phyloP scores from a whole-genome alignment of 1,140 invertebrate genomes.

The Paracyclopina nana region DNA sequence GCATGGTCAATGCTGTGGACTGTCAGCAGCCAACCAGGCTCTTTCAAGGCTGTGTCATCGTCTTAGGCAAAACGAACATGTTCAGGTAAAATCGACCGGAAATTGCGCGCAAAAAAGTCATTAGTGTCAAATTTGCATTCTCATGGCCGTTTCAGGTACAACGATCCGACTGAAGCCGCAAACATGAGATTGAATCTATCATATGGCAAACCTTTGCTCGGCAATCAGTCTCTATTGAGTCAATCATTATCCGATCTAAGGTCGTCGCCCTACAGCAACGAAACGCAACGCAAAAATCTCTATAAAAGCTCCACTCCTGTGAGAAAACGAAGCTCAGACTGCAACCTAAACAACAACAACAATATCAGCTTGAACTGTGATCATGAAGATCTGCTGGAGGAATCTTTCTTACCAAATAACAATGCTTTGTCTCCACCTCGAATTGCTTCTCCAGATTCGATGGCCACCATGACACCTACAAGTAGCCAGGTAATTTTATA shows the following conservation, averaged over 20 bases:
- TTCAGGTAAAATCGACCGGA: no score
- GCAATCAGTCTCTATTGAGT: background rate
- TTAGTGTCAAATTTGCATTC: no score
- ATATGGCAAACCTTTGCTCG: no score
- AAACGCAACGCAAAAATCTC: no score
- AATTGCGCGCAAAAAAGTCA: no score
- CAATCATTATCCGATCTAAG: slow-evolving; percentile 13
- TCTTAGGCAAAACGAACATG: slow-evolving; percentile 70
- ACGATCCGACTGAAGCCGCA: slow-evolving; percentile 71
- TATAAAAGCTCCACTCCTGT: no score
- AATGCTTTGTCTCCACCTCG: background rate
- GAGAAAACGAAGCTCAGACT: no score
- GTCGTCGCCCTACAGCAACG: no score
- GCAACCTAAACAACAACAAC: no score
- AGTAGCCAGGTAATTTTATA: background rate
- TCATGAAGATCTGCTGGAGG: background rate
- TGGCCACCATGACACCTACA: background rate
- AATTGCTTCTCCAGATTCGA: background rate
- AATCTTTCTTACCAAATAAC: background rate
- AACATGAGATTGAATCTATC: slow-evolving; percentile 52
- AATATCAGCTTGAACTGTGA: no score
- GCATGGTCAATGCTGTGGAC: slow-evolving; percentile 59
- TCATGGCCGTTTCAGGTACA: no score
- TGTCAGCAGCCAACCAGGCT: slow-evolving; percentile 49
- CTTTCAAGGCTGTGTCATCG: slow-evolving; percentile 56